Conservation (phyloP, 2,797 vertebrate genomes). For the Melanotaenia boesemani region DNA sequence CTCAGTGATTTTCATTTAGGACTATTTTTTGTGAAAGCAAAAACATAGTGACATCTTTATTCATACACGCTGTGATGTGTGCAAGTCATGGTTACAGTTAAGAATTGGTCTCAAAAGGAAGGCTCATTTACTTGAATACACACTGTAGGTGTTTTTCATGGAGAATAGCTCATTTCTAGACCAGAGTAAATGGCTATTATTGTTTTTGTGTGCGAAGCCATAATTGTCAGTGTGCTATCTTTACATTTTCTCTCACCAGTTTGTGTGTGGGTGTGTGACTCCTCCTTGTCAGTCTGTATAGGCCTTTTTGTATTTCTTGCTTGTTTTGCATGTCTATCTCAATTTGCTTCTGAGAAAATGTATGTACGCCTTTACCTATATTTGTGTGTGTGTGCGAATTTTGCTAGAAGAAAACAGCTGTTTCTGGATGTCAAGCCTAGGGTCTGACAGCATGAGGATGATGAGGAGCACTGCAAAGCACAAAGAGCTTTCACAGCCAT, state of each 20-base stretch:
- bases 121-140: slow-evolving; percentile 24
- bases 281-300: slow-evolving; percentile 18
- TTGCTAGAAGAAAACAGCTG: slow-evolving; percentile 79
- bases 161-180: slow-evolving; percentile 29
- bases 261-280: background rate
- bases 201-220: slow-evolving; percentile 1
- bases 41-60: slow-evolving; percentile 40
- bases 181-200: slow-evolving; percentile 17
- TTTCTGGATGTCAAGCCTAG: slow-evolving; percentile 57
- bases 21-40: slow-evolving; percentile 57
- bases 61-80: slow-evolving; percentile 34
- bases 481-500: slow-evolving; percentile 54
- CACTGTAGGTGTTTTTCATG: slow-evolving; percentile 1
- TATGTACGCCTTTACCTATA: background rate
- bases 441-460: slow-evolving; percentile 55
- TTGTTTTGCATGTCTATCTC: slow-evolving; percentile 12
- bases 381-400: slow-evolving; percentile 21
- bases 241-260: slow-evolving; percentile 28
- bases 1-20: slow-evolving; percentile 72
- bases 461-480: slow-evolving; percentile 51
- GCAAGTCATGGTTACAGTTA: slow-evolving; percentile 21
- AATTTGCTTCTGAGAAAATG: slow-evolving; percentile 12
- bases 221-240: slow-evolving; percentile 14
- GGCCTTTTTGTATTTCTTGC: slow-evolving; percentile 22
- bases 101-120: slow-evolving; percentile 34